A percentile compares a stretch with the other conserved stretches of the same genome.
These are phyloP conservation scores for Oreochromis aureus DNA, from an alignment of 2,113 vertebrate species.

Conservation along the genomic window DNA sequence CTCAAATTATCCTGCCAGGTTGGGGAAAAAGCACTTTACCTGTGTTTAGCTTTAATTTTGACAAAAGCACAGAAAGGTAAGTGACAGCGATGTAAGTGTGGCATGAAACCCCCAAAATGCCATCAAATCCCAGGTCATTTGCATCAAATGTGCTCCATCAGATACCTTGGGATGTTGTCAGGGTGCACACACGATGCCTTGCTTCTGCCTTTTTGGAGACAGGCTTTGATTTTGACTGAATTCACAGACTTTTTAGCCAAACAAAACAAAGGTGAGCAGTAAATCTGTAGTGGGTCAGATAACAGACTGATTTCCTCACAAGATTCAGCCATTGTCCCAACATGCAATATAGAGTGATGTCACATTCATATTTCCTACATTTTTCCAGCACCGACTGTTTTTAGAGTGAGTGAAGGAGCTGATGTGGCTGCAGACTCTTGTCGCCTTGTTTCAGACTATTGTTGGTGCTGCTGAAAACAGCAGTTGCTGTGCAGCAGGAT, in stretches of 20 bases:
- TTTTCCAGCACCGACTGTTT: not conserved
- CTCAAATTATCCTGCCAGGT: not conserved
- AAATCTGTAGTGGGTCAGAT: not conserved
- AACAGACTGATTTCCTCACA: fast-evolving
- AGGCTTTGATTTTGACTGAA: not conserved
- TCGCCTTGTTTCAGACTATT: not conserved
- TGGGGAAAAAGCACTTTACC: not conserved
- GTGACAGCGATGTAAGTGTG: not conserved
- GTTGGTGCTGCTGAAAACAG: not conserved
- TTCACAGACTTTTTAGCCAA: not conserved
- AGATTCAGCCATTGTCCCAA: not conserved
- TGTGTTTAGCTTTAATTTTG: not conserved
- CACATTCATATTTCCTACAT: fast-evolving
- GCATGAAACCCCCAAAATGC: not conserved
- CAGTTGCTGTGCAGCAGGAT: not conserved
- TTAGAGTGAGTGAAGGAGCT: not conserved
- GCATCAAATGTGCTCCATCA: fast-evolving
- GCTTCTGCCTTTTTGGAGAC: not conserved
- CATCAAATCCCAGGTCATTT: not conserved
- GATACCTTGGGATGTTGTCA: not conserved
- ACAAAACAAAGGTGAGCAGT: not conserved
- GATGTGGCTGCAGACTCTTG: not conserved
- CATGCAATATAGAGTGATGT: not conserved
- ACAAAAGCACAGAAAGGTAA: not conserved
- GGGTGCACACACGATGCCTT: not conserved